Evolutionary conservation across 2,888 invertebrate species (phyloP), one percentile per base, ranked within the genome.

Genomic region (Chirona hameri): DNA sequence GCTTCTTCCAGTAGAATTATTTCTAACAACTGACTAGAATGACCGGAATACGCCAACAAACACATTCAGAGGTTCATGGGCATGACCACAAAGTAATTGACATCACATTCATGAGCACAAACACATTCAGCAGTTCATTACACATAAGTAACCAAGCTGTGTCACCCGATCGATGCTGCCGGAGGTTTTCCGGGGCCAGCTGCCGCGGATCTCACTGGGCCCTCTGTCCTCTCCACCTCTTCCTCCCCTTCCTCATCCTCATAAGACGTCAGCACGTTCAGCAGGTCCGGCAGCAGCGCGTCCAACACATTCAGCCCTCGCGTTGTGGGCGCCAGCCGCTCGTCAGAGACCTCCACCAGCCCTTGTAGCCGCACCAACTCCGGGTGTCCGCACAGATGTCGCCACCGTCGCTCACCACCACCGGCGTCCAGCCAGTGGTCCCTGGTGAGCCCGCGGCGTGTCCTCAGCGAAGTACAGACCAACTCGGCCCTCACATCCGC

Each of bases 241-340:
- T 48, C 48, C 48, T 48, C 48, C 48, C 48, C 48, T 24, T 7
- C 27, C 7, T 60, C 39, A 4, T 21, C 31, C 12, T 27, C 15
- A 14, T 39, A 39, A 21, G 76, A 39, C 21, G 14, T 29, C 4
- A 76, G 21, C 39, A 39, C 76, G 76, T 76, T 76, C 39, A 83
- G 76, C 27, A 84, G 65, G 55, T 81, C 57, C 24, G 84, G 83
- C 24, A 84, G 52, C 27, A 84, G 55, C 39, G 82, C 81, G 81
- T 84, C 84, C 48, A 84, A 52, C 29, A 84, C 81, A 55, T 82
- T 83, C 57, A 84, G 48, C 0, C 84, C 84, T 14, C 60, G 46
- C 21, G 55, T 76, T 24, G 83, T 83, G 39, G 81, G 81, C 48
- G 39, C 82, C 52, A 84, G 46, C 0, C 82, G 29, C n/a, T 81